These are phyloP conservation scores for Chironex yamaguchii DNA, from an alignment of 30 jellyfish, hydroid and myxozoan genomes.

Conservation along the genomic window DNA sequence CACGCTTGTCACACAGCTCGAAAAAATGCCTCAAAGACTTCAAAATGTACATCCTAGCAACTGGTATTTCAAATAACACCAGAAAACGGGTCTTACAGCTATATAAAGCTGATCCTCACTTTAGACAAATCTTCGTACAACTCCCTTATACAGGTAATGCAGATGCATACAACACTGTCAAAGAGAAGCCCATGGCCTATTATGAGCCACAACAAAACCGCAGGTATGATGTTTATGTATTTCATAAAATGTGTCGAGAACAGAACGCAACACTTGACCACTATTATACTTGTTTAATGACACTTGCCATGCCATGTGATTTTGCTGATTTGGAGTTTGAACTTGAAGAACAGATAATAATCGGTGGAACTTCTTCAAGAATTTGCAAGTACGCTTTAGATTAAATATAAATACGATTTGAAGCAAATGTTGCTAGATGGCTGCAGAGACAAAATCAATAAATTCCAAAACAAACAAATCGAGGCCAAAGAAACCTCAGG, in stretches of 20 bases:
- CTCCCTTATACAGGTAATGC: constrained; percentile 12
- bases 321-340: constrained; percentile 27
- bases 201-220: constrained; percentile 49
- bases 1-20: constrained; percentile 30
- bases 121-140: constrained; percentile 45
- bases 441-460: constrained; percentile 28
- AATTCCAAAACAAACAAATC: neutral
- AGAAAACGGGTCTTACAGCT: constrained; percentile 21
- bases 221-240: constrained; percentile 22
- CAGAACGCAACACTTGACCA: constrained; percentile 22
- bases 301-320: constrained; percentile 5
- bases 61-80: neutral
- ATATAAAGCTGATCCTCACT: constrained; percentile 28
- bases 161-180: neutral
- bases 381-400: neutral
- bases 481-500: neutral
- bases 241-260: constrained; percentile 28
- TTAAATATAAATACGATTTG: neutral
- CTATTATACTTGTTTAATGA: constrained; percentile 10
- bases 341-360: constrained; percentile 23
- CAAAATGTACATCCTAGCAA: constrained; percentile 19
- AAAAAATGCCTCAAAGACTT: constrained; percentile 18
- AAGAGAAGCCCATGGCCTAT: constrained; percentile 29
- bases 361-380: constrained; percentile 38
- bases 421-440: constrained; percentile 31